Conservation (phyloP, 2,113 vertebrate species). For the Pelusios castaneus region DNA sequence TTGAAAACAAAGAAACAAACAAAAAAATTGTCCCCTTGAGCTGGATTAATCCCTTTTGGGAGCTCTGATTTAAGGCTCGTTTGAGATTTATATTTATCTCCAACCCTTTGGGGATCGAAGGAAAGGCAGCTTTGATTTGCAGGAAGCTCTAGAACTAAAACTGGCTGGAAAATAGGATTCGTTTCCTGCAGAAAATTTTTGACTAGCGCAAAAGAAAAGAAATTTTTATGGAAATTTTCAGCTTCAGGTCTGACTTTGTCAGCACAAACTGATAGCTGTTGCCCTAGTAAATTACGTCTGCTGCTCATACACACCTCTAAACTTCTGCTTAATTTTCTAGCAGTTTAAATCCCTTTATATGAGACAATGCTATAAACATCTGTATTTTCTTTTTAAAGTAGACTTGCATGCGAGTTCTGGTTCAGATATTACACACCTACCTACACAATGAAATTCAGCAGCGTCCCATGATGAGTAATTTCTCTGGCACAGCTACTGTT, state of each 20-base stretch:
- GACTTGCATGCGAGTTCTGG: not conserved
- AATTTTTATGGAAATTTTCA: not conserved
- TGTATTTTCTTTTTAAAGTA: not conserved
- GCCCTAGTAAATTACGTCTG: not conserved
- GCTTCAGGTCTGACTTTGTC: not conserved
- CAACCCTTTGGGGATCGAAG: rapidly evolving
- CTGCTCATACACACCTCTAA: not conserved
- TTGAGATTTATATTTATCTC: not conserved
- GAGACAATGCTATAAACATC: not conserved
- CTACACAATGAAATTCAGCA: not conserved
- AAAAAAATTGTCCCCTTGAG: not conserved
- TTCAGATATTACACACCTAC: not conserved
- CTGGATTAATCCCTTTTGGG: not conserved
- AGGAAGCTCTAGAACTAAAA: not conserved
- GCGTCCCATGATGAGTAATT: not conserved
- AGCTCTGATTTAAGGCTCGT: not conserved
- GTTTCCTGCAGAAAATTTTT: not conserved
- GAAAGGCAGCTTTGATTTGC: not conserved
- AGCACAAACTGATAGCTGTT: not conserved
- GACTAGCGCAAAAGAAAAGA: not conserved
- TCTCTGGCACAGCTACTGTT: conserved; percentile 38
- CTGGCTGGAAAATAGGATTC: not conserved
- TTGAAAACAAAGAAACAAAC: not conserved
- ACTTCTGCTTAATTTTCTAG: not conserved
- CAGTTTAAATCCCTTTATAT: not conserved